phyloP scores from a whole-genome alignment of 2,888 invertebrate species.

The Gortyna flavago region DNA sequence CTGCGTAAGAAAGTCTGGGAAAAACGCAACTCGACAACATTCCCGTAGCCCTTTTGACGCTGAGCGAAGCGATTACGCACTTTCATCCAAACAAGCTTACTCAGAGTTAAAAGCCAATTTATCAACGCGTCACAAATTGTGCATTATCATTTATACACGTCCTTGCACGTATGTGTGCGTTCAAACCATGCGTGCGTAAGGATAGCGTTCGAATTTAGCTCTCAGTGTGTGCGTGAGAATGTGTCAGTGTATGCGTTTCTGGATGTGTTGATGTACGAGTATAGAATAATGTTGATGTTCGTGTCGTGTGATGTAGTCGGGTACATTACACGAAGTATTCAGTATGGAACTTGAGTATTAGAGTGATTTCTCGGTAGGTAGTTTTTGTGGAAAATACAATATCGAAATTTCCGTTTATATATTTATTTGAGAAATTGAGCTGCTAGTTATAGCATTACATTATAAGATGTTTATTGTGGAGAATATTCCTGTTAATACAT shows the following conservation, averaged over 20 bases:
- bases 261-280: constrained; percentile 47
- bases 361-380: background rate
- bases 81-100: constrained; percentile 62
- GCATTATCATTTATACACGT: constrained; percentile 63
- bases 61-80: constrained; percentile 56
- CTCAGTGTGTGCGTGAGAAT: background rate
- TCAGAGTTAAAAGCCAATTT: constrained; percentile 67
- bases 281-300: constrained; percentile 40
- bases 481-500: background rate
- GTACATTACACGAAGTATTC: constrained; percentile 35
- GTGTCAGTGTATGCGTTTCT: constrained; percentile 6
- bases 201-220: background rate
- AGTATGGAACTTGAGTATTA: constrained; percentile 16
- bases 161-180: constrained; percentile 24
- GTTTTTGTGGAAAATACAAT: background rate
- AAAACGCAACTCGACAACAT: constrained; percentile 54
- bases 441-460: background rate
- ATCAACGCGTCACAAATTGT: constrained; percentile 60
- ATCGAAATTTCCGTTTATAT: background rate
- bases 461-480: background rate
- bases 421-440: background rate
- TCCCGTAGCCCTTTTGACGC: constrained; percentile 51
- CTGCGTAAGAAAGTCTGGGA: constrained; percentile 27
- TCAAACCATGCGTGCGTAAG: constrained; percentile 2
- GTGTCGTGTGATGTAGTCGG: constrained; percentile 55